A percentile compares a stretch with the other conserved stretches of the same genome.
Evolutionary conservation across 1,140 invertebrate species (phyloP).

Genomic region (Sarcophaga peregrina): DNA sequence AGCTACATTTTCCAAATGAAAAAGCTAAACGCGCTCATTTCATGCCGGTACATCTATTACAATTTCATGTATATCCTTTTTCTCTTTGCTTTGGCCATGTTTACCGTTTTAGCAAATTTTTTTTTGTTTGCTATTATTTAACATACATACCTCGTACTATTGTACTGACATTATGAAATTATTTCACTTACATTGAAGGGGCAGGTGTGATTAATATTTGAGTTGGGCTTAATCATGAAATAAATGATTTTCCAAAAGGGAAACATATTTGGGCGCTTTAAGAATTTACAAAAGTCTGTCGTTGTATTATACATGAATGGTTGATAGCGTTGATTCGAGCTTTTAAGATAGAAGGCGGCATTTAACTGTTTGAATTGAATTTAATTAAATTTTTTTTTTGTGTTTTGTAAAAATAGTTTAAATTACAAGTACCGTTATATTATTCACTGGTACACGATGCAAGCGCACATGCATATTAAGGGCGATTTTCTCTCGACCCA

Average conservation of each 20-base stretch:
- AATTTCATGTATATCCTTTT: too few species aligned
- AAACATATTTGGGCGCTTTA: background rate
- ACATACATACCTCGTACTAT: too few species aligned
- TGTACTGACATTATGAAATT: too few species aligned
- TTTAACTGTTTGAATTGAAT: background rate
- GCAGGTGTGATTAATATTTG: background rate
- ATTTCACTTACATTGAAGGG: background rate
- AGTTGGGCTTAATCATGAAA: background rate
- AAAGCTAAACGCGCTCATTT: too few species aligned
- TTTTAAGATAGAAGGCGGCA: background rate
- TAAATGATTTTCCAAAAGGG: background rate
- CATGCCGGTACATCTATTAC: too few species aligned
- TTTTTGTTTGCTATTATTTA: too few species aligned
- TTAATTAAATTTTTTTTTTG: too few species aligned
- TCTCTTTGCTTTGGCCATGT: too few species aligned
- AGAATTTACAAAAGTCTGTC: background rate
- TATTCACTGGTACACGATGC: background rate
- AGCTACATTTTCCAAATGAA: too few species aligned
- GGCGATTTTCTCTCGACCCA: background rate
- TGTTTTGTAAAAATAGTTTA: too few species aligned
- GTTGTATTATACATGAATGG: background rate
- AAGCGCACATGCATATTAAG: background rate
- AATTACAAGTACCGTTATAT: background rate
- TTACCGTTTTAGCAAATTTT: too few species aligned
- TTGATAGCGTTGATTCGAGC: background rate